Conservation (phyloP, 2,797 vertebrate species). For the Eulemur rubriventer region DNA sequence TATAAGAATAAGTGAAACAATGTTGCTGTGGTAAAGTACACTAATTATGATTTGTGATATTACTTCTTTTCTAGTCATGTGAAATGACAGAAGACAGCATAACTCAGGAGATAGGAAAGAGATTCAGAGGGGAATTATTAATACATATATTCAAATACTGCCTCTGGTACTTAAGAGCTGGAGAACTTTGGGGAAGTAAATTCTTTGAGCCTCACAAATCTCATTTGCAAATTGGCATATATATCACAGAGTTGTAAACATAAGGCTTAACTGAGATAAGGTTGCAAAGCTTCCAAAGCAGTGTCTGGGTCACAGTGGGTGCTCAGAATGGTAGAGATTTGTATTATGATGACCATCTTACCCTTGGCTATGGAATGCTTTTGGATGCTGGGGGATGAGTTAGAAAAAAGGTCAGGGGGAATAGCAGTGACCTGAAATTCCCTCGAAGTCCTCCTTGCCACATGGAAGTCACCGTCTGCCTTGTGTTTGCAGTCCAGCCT, state of each 20-base stretch:
- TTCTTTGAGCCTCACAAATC: background rate
- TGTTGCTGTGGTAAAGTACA: background rate
- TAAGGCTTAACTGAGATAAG: background rate
- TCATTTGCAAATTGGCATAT: background rate
- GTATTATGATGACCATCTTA: background rate
- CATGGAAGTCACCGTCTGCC: background rate
- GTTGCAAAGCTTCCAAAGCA: background rate
- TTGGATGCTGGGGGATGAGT: background rate
- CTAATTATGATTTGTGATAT: background rate
- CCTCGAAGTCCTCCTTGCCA: background rate
- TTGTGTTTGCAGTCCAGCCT: background rate
- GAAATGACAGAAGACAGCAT: background rate
- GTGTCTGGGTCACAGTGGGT: background rate
- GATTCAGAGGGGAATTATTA: too few species aligned
- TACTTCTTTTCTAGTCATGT: background rate
- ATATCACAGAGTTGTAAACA: background rate
- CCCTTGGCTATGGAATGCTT: background rate
- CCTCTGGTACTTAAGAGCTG: background rate
- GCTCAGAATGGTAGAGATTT: background rate
- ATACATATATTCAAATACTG: background rate
- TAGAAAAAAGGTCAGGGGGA: background rate
- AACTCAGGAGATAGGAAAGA: background rate
- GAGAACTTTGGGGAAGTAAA: background rate
- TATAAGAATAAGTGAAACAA: background rate
- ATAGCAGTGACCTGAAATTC: background rate